A percentile compares a stretch with the other conserved stretches of the same genome.
Conservation (phyloP, 2,113 vertebrate genomes). For the Chunga burmeisteri region DNA sequence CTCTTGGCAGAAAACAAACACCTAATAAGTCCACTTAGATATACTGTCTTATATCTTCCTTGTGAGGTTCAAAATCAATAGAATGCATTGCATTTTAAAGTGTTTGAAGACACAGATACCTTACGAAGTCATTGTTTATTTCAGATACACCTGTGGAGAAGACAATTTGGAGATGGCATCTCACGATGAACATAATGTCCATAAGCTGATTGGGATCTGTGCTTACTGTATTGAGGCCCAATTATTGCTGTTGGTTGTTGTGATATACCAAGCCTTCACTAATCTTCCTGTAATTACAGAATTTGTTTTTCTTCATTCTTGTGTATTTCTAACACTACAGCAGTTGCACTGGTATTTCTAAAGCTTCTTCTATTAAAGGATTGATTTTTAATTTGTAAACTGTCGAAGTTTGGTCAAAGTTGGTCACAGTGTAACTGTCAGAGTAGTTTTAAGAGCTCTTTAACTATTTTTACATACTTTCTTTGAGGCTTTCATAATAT, state of each 20-base stretch:
- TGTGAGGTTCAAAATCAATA: neutral
- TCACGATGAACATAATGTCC: neutral
- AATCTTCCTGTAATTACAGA: slow-evolving; percentile 6
- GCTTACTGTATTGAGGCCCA: neutral
- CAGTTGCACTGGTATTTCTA: neutral
- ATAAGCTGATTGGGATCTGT: neutral
- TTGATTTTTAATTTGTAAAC: neutral
- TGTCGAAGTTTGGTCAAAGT: neutral
- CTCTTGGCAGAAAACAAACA: neutral
- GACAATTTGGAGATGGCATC: neutral
- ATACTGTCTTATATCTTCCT: neutral
- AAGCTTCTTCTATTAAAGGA: neutral
- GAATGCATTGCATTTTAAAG: neutral
- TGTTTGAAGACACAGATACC: neutral
- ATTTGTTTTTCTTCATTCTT: neutral
- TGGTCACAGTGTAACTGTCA: neutral
- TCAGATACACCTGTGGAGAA: neutral
- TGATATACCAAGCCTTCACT: neutral
- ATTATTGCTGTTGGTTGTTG: neutral
- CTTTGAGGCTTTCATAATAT: neutral
- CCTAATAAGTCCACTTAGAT: neutral
- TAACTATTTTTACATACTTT: neutral
- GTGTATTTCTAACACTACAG: neutral
- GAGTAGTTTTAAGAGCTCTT: neutral
- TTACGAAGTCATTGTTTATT: neutral